These are phyloP conservation scores for Trypoxylus dichotomus DNA, from an alignment of 1,140 invertebrate genomes.

Conservation along the genomic window DNA sequence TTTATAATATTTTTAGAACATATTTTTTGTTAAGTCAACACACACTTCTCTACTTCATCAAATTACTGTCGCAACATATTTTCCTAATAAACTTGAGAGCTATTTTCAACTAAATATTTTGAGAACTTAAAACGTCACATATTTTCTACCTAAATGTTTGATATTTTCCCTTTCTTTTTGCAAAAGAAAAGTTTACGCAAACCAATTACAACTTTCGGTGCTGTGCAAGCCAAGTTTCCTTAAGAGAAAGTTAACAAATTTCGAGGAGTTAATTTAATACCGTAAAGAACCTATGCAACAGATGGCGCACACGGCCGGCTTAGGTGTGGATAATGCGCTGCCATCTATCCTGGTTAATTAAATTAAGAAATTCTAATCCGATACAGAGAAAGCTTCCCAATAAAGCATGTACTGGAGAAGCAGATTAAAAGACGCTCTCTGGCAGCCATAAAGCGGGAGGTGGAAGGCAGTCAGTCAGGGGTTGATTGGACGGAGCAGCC, in stretches of 20 bases:
- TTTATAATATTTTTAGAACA: no score
- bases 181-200: no score
- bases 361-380: slow-evolving; percentile 7
- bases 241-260: background rate
- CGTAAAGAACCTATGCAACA: background rate
- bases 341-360: background rate
- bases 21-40: no score
- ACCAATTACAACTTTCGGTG: background rate
- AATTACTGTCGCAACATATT: no score
- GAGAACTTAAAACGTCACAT: no score
- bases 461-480: background rate
- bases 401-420: background rate
- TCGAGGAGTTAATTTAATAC: background rate
- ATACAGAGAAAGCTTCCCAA: background rate
- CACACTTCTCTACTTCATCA: no score
- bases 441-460: background rate
- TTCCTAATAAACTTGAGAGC: no score
- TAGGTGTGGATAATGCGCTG: background rate
- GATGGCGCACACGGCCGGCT: background rate
- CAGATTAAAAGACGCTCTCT: background rate
- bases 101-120: no score
- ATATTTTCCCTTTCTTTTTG: no score
- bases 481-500: background rate
- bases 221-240: background rate
- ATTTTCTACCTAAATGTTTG: no score